Evolutionary conservation across 2,113 vertebrate genomes (phyloP).

Genomic region (Mesocricetus auratus): DNA sequence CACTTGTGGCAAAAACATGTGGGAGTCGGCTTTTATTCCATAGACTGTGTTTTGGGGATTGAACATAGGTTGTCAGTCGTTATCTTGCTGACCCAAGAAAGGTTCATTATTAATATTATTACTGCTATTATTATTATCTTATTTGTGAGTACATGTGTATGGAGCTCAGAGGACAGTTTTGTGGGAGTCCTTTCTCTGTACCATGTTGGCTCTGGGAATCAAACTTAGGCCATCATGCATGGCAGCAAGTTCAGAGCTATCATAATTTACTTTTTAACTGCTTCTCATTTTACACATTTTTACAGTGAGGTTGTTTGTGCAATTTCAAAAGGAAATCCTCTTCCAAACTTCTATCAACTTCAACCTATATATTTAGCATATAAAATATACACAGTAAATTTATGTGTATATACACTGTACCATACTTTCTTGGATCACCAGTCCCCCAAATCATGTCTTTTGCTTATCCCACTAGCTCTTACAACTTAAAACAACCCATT

Average conservation of each 20-base stretch:
- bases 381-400: background rate
- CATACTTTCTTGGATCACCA: too few relatives aligned
- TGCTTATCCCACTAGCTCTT: too few relatives aligned
- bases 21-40: background rate
- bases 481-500: too few relatives aligned
- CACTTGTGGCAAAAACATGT: background rate
- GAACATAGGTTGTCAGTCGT: background rate
- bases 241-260: background rate
- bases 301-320: background rate
- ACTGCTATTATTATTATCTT: background rate
- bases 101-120: background rate
- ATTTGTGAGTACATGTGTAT: background rate
- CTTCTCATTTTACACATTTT: background rate
- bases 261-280: constrained; percentile 42
- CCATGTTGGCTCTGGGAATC: background rate
- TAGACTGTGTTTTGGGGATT: too few relatives aligned
- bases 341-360: background rate
- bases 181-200: background rate
- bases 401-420: background rate
- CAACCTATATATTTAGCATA: background rate
- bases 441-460: too few relatives aligned
- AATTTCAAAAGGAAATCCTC: constrained; percentile 19
- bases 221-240: background rate
- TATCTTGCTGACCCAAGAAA: background rate
- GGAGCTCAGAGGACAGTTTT: background rate